Evolutionary conservation across 2,797 vertebrate species (phyloP).

Genomic region (Coregonus suidteri): DNA sequence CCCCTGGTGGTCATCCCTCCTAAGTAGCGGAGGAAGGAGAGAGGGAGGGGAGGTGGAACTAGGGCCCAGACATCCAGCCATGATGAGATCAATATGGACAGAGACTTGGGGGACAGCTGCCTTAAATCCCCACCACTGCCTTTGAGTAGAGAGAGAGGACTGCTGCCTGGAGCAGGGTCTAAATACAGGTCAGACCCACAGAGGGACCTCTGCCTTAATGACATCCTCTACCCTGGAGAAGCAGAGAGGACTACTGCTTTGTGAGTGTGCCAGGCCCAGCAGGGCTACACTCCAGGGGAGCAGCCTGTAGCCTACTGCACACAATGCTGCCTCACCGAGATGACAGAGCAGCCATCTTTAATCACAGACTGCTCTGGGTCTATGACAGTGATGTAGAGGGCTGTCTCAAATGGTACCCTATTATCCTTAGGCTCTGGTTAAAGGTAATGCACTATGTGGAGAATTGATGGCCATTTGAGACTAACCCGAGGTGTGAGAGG

Average conservation of each 20-base stretch:
- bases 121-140: slow-evolving; percentile 80
- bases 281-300: slow-evolving; percentile 37
- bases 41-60: background rate
- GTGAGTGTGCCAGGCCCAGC: slow-evolving; percentile 40
- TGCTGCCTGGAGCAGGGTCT: slow-evolving; percentile 9
- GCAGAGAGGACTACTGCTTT: slow-evolving; percentile 33
- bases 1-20: slow-evolving; percentile 94
- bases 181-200: slow-evolving; percentile 16
- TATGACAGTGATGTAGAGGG: slow-evolving; percentile 7
- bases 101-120: slow-evolving; percentile 65
- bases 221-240: slow-evolving; percentile 39
- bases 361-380: background rate
- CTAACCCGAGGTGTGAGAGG: background rate
- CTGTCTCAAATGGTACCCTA: background rate
- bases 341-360: slow-evolving; percentile 1
- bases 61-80: slow-evolving; percentile 21
- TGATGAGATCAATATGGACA: slow-evolving; percentile 27
- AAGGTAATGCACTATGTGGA: slow-evolving; percentile 6
- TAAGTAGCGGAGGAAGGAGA: slow-evolving; percentile 75
- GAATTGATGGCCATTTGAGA: slow-evolving; percentile 1
- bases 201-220: slow-evolving; percentile 60
- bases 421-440: background rate
- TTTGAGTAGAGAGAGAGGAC: slow-evolving; percentile 63
- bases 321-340: slow-evolving; percentile 66
- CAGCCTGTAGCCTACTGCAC: slow-evolving; percentile 57